Evolutionary conservation across 2,888 invertebrate genomes (phyloP), one percentile per base, ranked within the genome.

Genomic region (Camponotus fellah): DNA sequence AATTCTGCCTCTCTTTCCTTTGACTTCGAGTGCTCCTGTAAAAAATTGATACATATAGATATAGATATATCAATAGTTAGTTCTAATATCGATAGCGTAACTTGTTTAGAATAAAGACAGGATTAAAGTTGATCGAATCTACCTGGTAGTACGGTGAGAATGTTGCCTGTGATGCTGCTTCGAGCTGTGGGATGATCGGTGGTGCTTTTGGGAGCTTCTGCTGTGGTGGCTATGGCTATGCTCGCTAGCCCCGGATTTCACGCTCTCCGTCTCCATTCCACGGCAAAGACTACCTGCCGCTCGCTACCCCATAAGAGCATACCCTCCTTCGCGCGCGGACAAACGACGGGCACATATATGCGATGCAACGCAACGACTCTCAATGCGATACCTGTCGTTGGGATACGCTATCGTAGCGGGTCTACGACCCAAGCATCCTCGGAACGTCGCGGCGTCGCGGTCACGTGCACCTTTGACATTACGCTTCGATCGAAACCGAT

Each of bases 241-340:
- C 95, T 98, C 98, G 94, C 96, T 96, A 92, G 96, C 95, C 89
- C 95, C 96, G 81, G 99, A 99, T 94, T 98, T 97, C 92, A 99
- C 97, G 92, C 98, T 98, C 96, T 99, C 99, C 92, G 98, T 98
- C 96, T 99, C 99, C 98, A 98, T 98, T 95, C 95, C 96, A 95
- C 91, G 87, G 91, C 91, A 90, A 90, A 92, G 92, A 92, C 91
- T 91, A 95, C 94, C 91, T 95, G 95, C 93, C 95, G 95, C 93
- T 95, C 95, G 94, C 95, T 95, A 95, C 95, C 95, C 95, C 91
- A 93, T 92, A 93, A 89, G 89, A 91, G 87, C 94, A 94, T 94
- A 91, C 93, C 94, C 92, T 86, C 76, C 83, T 85, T 85, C 82
- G 75, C 79, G 62, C 81, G 84, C 86, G 71, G 62, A 46, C 12